Conservation (phyloP, 2,888 invertebrate species). For the Chironomus riparius region DNA sequence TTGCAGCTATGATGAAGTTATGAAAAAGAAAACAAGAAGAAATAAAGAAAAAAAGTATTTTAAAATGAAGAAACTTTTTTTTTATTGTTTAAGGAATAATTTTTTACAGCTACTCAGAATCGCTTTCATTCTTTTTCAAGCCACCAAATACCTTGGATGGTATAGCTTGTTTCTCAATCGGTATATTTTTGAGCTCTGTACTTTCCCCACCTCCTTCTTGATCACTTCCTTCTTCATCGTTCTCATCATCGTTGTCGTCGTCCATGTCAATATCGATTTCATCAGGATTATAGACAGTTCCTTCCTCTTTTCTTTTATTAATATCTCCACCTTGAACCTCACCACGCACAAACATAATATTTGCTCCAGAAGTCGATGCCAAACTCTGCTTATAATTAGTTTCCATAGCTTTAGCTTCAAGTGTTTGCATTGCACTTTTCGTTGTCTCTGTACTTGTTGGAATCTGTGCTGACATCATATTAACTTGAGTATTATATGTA, state of each 20-base stretch:
- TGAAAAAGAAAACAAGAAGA: neutral
- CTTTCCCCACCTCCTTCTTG: slow-evolving; percentile 50
- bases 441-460: slow-evolving; percentile 62
- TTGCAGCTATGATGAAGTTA: neutral
- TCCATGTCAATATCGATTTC: slow-evolving; percentile 75
- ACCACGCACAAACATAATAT: slow-evolving; percentile 80
- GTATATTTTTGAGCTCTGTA: slow-evolving; percentile 53
- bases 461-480: slow-evolving; percentile 99
- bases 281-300: slow-evolving; percentile 72
- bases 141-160: slow-evolving; percentile 90
- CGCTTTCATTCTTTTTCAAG: slow-evolving; percentile 41
- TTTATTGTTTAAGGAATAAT: neutral
- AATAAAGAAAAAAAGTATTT: slow-evolving; percentile 2
- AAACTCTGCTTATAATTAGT: slow-evolving; percentile 13
- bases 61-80: neutral
- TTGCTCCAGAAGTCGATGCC: slow-evolving; percentile 37
- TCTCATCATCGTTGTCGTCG: slow-evolving; percentile 50
- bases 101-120: slow-evolving; percentile 10
- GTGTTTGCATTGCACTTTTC: slow-evolving; percentile 78
- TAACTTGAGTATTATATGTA: slow-evolving; percentile 95
- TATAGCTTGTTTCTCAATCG: slow-evolving; percentile 74
- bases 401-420: slow-evolving; percentile 75
- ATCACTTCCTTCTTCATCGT: slow-evolving; percentile 49
- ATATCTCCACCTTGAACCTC: slow-evolving; percentile 70
- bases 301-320: slow-evolving; percentile 49